Conservation (phyloP, 2,888 invertebrate species). For the Philereme transversata region DNA sequence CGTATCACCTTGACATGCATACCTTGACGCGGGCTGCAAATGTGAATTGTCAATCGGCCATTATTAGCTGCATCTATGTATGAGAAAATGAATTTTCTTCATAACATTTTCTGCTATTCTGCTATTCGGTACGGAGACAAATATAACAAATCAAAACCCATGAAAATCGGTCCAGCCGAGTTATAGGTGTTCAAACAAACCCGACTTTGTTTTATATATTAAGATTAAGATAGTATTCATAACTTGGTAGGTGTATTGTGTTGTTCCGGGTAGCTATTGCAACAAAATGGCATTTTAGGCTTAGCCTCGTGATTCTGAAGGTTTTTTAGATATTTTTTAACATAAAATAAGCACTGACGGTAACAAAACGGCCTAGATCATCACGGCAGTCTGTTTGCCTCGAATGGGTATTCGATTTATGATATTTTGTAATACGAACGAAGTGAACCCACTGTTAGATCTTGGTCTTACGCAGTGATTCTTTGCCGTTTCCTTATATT, state of each 20-base stretch:
- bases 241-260: slow-evolving; percentile 15
- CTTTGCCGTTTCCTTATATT: slow-evolving; percentile 30
- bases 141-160: too few relatives aligned
- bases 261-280: slow-evolving; percentile 13
- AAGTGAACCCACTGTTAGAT: neutral
- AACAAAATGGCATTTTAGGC: slow-evolving; percentile 18
- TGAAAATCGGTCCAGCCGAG: too few relatives aligned
- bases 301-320: neutral
- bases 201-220: too few relatives aligned
- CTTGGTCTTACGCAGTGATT: slow-evolving; percentile 2
- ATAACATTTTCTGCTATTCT: too few relatives aligned
- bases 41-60: too few relatives aligned
- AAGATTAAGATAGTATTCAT: too few relatives aligned
- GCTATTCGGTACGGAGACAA: too few relatives aligned
- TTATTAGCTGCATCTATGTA: too few relatives aligned
- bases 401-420: neutral
- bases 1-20: too few relatives aligned
- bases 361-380: neutral
- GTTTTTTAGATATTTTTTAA: neutral
- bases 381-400: neutral
- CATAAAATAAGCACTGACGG: neutral
- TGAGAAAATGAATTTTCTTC: too few relatives aligned
- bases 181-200: too few relatives aligned
- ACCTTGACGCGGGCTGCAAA: too few relatives aligned
- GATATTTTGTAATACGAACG: neutral